Conservation (phyloP, 2,797 vertebrate species). For the Acipenser oxyrinchus region DNA sequence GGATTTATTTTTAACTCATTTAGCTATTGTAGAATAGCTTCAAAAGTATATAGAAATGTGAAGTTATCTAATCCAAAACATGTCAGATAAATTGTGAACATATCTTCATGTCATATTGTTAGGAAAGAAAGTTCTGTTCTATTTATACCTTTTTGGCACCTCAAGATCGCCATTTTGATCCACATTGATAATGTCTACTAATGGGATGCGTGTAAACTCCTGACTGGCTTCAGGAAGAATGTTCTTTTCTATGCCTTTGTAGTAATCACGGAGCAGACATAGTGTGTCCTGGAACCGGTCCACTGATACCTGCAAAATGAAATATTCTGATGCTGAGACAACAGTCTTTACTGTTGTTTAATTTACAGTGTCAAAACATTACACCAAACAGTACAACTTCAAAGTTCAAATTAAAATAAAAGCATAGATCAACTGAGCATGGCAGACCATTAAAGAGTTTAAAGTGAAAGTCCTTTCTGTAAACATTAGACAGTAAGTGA, state of each 20-base stretch:
- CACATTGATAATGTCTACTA: constrained; percentile 46
- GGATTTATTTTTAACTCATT: too few relatives aligned
- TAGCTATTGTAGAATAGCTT: too few relatives aligned
- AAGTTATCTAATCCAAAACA: too few relatives aligned
- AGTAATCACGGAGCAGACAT: constrained; percentile 73
- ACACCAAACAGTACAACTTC: background rate
- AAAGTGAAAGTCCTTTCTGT: too few relatives aligned
- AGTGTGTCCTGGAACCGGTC: constrained; percentile 75
- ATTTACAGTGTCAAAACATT: background rate
- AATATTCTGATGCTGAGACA: background rate
- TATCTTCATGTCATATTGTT: too few relatives aligned
- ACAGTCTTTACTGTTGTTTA: background rate
- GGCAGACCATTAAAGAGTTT: too few relatives aligned
- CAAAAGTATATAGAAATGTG: too few relatives aligned
- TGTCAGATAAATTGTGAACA: too few relatives aligned
- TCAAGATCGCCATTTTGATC: constrained; percentile 26
- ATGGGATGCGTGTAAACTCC: constrained; percentile 50
- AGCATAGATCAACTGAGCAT: background rate
- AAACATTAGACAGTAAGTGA: background rate
- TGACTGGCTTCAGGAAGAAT: constrained; percentile 36
- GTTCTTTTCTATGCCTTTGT: constrained; percentile 61
- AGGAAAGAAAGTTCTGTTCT: background rate
- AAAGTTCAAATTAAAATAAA: background rate
- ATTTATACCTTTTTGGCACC: constrained; percentile 10
- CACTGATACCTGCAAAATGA: constrained; percentile 67